Conservation (phyloP, 2,797 vertebrate genomes). For the Triplophysa bombifrons region DNA sequence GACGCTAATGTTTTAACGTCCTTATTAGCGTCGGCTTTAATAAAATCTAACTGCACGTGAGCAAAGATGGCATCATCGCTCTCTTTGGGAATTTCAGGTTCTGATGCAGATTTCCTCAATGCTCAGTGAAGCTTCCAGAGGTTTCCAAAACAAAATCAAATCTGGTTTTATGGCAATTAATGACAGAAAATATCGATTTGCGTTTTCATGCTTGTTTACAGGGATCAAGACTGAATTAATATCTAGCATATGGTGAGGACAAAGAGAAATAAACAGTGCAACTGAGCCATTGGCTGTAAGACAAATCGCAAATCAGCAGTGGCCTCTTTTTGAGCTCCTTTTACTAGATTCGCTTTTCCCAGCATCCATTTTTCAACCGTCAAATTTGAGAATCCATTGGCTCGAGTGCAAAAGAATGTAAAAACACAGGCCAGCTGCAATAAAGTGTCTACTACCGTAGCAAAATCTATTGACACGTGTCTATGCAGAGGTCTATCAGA, state of each 20-base stretch:
- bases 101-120: constrained; percentile 9
- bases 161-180: constrained; percentile 29
- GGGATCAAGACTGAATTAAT: constrained; percentile 27
- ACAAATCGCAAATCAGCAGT: constrained; percentile 10
- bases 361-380: not conserved
- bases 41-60: not conserved
- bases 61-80: not conserved
- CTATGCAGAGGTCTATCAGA: constrained; percentile 12
- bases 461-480: constrained; percentile 8
- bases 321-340: constrained; percentile 15
- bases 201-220: constrained; percentile 29
- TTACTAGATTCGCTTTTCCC: not conserved
- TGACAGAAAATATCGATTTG: not conserved
- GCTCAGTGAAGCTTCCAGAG: constrained; percentile 9
- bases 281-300: constrained; percentile 1
- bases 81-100: constrained; percentile 1
- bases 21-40: no score
- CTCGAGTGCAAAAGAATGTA: not conserved
- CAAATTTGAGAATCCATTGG: not conserved
- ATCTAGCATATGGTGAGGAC: constrained; percentile 40
- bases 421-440: not conserved
- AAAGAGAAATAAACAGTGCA: constrained; percentile 7
- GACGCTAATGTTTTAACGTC: no score
- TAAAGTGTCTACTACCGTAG: not conserved
- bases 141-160: constrained; percentile 18